Evolutionary conservation across 2,888 invertebrate species (phyloP), one percentile per base, ranked within the genome.

Genomic region (Phyllotreta striolata): DNA sequence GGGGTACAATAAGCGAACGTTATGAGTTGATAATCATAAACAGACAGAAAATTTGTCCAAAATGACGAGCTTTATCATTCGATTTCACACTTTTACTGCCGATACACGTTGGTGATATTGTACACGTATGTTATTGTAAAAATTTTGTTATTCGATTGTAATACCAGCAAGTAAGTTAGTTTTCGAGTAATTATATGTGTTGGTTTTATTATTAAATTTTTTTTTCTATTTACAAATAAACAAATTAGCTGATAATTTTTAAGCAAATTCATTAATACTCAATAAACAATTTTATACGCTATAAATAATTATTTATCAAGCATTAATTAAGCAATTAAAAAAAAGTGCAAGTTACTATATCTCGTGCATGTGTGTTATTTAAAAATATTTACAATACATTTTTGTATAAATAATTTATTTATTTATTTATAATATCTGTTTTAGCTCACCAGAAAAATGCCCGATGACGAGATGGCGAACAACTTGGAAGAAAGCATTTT

Each of bases 1-100:
- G 64, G 79, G 72, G 80, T 76, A 74, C 74, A 56, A 55, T 66
- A 70, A 70, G 71, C 74, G 74, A 69, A 72, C 75, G 76, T 74
- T 68, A 71, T 72, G 75, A 75, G 75, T 73, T 75, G 75, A 70
- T 69, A 70, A 65, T 66, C 66, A 68, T 57, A 67, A 69, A 67
- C 67, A 66, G 59, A 55, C 60, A 64, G 68, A 70, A 24, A 71
- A 66, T 62, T 70, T 66, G 62, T 63, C 63, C 62, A 69, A 71
- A 70, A 68, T 67, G 63, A 58, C 47, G 62, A 52, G 62, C 44
- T 63, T 55, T 55, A 66, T 61, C 40, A 58, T 49, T 40, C 41
- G 14, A 43, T 51, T 41, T 51, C 12, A 43, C 37, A 44, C 60
- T 13, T 60, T 60, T 52, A 44, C 34, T 60, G 44, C n/a, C 39